Percentiles rank a stretch among this genome's conserved stretches.
These are phyloP conservation scores for Nemoura dubitans DNA, from an alignment of 2,888 invertebrate genomes.

Conservation along the genomic window DNA sequence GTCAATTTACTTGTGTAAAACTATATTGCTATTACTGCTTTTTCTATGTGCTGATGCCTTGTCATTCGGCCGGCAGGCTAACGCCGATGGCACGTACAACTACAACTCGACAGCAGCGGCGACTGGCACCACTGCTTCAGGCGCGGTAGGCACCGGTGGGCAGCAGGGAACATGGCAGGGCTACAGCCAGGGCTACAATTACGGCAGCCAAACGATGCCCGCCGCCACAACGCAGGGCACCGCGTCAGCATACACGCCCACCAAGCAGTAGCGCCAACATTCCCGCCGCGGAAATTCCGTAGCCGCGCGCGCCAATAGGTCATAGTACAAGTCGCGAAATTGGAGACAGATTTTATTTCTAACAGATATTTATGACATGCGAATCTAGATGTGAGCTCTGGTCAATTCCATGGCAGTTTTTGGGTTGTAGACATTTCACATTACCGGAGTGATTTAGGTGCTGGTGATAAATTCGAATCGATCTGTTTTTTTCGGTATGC, in stretches of 20 bases:
- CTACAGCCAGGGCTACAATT: slow-evolving; percentile 50
- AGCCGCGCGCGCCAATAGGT: not conserved
- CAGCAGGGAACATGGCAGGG: slow-evolving; percentile 50
- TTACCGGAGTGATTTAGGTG: not conserved
- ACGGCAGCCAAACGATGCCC: slow-evolving; percentile 21
- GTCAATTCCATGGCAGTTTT: not conserved
- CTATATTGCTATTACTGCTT: no score
- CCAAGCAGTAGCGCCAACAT: not conserved
- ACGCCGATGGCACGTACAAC: slow-evolving; percentile 30
- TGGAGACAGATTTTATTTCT: not conserved
- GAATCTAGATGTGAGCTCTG: not conserved
- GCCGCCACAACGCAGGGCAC: slow-evolving; percentile 1
- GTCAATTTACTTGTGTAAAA: no score
- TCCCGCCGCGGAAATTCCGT: not conserved
- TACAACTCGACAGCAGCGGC: slow-evolving; percentile 8
- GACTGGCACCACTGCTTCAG: not conserved
- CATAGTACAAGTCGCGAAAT: not conserved
- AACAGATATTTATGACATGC: not conserved
- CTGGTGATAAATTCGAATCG: not conserved
- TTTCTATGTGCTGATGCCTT: not conserved
- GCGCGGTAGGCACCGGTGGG: slow-evolving; percentile 40
- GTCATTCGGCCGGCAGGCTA: not conserved
- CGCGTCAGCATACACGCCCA: not conserved
- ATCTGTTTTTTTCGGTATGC: not conserved
- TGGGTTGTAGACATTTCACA: not conserved